These are phyloP conservation scores for Eupithecia pulchellata DNA, from an alignment of 2,888 invertebrate genomes.

Conservation along the genomic window DNA sequence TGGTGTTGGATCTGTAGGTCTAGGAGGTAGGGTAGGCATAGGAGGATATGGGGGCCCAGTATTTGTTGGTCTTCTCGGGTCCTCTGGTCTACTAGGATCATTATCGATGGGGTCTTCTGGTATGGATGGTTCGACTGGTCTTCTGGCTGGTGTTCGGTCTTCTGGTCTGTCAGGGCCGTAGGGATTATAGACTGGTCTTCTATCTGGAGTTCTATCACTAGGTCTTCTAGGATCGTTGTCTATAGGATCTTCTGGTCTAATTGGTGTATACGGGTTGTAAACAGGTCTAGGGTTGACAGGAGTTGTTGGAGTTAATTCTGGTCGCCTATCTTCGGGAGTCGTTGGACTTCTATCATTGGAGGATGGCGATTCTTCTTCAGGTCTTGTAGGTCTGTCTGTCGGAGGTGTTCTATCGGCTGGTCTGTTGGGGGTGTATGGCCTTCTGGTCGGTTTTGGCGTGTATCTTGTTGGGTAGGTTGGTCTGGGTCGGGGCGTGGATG, in stretches of 20 bases:
- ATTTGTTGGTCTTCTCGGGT: conserved; percentile 13
- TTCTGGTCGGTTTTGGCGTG: conserved; percentile 35
- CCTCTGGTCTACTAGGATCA: conserved; percentile 41
- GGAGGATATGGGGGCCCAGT: background rate
- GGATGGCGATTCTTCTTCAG: background rate
- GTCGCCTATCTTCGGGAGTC: conserved; percentile 21
- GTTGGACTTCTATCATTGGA: background rate
- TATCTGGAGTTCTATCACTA: conserved; percentile 28
- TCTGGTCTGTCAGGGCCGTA: conserved; percentile 43
- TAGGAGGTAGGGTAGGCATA: conserved; percentile 17
- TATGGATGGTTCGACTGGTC: conserved; percentile 36
- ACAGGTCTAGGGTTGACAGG: conserved; percentile 17
- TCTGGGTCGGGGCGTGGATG: conserved; percentile 39
- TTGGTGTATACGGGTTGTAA: background rate
- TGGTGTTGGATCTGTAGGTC: conserved; percentile 16
- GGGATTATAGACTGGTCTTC: conserved; percentile 34
- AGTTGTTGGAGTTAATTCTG: conserved; percentile 12
- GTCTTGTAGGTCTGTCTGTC: background rate
- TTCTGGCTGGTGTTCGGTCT: conserved; percentile 37
- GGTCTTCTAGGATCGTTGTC: conserved; percentile 4
- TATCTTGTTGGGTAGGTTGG: conserved; percentile 39
- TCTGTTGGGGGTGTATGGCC: conserved; percentile 1
- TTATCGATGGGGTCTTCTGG: conserved; percentile 40
- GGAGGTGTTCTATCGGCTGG: conserved; percentile 19
- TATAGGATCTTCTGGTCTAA: background rate